Evolutionary conservation across 2,113 vertebrate species (phyloP).

Genomic region (Colossoma macropomum): DNA sequence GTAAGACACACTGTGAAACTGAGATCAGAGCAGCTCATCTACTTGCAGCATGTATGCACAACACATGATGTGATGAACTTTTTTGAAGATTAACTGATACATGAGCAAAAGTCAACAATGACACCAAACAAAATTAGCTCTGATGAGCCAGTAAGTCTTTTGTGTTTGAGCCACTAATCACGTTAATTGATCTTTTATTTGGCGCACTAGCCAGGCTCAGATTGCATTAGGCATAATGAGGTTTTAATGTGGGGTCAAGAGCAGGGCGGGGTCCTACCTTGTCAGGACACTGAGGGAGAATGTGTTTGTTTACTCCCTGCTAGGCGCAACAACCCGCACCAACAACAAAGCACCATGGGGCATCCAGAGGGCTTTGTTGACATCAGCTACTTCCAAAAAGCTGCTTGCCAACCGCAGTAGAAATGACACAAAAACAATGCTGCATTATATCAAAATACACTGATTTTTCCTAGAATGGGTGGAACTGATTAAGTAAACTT

Average conservation of each 20-base stretch:
- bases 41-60: background rate
- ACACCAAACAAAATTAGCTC: slow-evolving; percentile 39
- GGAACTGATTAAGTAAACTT: too few species aligned
- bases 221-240: slow-evolving; percentile 66
- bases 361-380: background rate
- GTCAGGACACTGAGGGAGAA: slow-evolving; percentile 43
- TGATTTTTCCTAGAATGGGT: background rate
- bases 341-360: slow-evolving; percentile 37
- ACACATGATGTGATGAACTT: too few species aligned
- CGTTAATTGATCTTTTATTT: slow-evolving; percentile 64
- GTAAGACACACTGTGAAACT: background rate
- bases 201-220: slow-evolving; percentile 54
- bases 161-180: slow-evolving; percentile 56
- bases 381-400: background rate
- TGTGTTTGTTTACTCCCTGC: slow-evolving; percentile 57
- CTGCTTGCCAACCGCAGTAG: background rate
- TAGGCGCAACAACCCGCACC: background rate
- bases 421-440: background rate
- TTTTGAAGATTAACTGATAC: background rate
- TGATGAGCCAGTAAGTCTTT: slow-evolving; percentile 47
- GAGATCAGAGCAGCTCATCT: background rate
- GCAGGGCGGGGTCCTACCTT: slow-evolving; percentile 51
- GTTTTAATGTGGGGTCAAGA: slow-evolving; percentile 62
- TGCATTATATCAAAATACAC: background rate
- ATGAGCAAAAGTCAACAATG: slow-evolving; percentile 1